Conservation (phyloP, 2,888 invertebrate species). For the Eupithecia abbreviata region DNA sequence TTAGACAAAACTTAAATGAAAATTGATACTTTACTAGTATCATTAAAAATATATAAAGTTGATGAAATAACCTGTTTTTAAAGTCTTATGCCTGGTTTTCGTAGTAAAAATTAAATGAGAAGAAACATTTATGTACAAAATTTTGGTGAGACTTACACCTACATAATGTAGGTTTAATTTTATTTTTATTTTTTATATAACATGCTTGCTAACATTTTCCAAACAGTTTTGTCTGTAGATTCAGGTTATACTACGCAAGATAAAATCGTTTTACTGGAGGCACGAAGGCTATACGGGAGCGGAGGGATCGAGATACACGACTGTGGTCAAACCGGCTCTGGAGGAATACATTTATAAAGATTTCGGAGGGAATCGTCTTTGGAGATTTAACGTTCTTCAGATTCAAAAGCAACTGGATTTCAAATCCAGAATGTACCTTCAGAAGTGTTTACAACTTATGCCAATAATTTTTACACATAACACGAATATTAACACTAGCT, state of each 20-base stretch:
- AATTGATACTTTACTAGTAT: not conserved
- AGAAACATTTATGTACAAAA: not conserved
- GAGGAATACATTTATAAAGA: constrained; percentile 57
- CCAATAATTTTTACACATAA: not conserved
- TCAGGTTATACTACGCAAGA: constrained; percentile 51
- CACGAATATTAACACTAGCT: not conserved
- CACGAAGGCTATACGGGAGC: constrained; percentile 60
- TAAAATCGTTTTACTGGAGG: constrained; percentile 66
- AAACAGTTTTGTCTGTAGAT: constrained; percentile 28
- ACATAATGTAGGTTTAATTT: too few relatives aligned
- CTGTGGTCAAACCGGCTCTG: constrained; percentile 61
- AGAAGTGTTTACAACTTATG: not conserved
- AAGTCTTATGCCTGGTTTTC: not conserved
- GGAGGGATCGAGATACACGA: constrained; percentile 72
- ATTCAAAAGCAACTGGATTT: constrained; percentile 13
- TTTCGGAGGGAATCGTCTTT: constrained; percentile 48
- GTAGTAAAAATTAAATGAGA: not conserved
- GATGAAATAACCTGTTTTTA: not conserved
- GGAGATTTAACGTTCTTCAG: constrained; percentile 26
- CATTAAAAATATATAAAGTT: not conserved
- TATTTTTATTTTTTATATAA: too few relatives aligned
- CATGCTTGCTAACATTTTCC: not conserved
- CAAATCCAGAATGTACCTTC: not conserved
- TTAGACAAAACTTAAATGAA: constrained; percentile 39
- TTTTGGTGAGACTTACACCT: too few relatives aligned